Percentiles rank a stretch among this genome's conserved stretches.
These are phyloP conservation scores for Dolichopus griseipennis DNA, from an alignment of 2,888 invertebrate species.

Conservation along the genomic window DNA sequence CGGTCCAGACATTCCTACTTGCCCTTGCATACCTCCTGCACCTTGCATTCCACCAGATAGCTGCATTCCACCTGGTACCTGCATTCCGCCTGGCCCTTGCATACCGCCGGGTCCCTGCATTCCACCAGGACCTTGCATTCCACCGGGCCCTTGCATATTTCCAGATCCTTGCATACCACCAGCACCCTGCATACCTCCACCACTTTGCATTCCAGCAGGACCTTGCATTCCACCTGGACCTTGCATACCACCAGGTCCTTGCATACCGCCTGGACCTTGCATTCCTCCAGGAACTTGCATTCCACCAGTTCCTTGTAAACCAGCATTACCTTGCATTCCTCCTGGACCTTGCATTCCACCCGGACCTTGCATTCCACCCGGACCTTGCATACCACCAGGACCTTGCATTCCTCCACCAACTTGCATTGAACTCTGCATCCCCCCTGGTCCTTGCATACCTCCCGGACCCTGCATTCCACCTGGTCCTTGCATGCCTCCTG, in stretches of 20 bases:
- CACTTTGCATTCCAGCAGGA: background rate
- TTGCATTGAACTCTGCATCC: background rate
- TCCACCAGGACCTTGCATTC: background rate
- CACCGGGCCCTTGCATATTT: background rate
- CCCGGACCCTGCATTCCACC: background rate
- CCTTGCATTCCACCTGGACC: background rate
- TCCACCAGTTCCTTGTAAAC: background rate
- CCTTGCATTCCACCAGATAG: background rate
- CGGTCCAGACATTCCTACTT: background rate
- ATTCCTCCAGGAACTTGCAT: background rate
- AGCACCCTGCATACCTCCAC: background rate
- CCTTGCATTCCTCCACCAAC: background rate
- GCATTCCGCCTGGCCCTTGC: background rate
- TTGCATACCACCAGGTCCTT: background rate
- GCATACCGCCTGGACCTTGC: background rate
- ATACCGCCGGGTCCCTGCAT: background rate
- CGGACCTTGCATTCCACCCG: background rate
- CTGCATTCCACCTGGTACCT: background rate
- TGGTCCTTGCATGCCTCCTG: background rate
- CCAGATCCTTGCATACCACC: background rate
- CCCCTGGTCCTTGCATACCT: background rate
- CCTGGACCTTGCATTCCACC: constrained; percentile 16
- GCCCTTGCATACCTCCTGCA: background rate
- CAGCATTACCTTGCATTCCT: constrained; percentile 25
- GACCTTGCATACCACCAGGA: background rate